phyloP scores from a whole-genome alignment of 1,140 invertebrate genomes.

The Cydia fagiglandana region DNA sequence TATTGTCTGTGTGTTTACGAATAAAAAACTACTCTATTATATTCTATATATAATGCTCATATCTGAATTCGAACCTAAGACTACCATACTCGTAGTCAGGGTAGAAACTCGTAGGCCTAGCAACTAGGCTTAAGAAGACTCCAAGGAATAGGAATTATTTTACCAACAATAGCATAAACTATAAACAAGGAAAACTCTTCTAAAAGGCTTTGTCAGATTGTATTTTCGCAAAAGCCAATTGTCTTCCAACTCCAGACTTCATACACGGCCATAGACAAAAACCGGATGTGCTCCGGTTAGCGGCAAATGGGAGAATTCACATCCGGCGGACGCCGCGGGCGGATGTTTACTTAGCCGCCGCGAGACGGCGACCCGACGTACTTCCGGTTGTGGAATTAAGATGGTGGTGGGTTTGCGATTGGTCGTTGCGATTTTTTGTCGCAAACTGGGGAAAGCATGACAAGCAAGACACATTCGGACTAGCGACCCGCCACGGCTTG shows the following conservation, averaged over 20 bases:
- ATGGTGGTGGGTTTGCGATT: background rate
- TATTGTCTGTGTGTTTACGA: no score
- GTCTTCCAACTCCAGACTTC: background rate
- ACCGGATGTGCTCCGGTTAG: conserved; percentile 25
- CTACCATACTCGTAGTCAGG: no score
- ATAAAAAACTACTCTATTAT: no score
- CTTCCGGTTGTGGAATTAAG: background rate
- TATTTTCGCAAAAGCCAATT: background rate
- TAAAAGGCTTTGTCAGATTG: background rate
- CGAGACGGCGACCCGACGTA: conserved; percentile 29
- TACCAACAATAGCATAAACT: no score
- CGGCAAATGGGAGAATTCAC: conserved; percentile 29
- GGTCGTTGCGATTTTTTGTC: conserved; percentile 10
- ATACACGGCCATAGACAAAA: background rate
- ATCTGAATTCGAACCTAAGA: no score
- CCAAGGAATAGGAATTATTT: no score
- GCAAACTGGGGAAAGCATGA: background rate
- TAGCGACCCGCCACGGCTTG: no score
- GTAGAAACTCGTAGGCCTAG: no score
- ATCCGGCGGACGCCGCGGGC: conserved; percentile 28
- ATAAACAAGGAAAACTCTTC: background rate
- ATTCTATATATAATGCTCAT: no score
- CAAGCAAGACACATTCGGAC: no score
- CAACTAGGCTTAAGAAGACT: no score
- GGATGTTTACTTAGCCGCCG: conserved; percentile 31